These are phyloP conservation scores for Xanthorhoe designata DNA, from an alignment of 2,888 invertebrate genomes.

Conservation along the genomic window DNA sequence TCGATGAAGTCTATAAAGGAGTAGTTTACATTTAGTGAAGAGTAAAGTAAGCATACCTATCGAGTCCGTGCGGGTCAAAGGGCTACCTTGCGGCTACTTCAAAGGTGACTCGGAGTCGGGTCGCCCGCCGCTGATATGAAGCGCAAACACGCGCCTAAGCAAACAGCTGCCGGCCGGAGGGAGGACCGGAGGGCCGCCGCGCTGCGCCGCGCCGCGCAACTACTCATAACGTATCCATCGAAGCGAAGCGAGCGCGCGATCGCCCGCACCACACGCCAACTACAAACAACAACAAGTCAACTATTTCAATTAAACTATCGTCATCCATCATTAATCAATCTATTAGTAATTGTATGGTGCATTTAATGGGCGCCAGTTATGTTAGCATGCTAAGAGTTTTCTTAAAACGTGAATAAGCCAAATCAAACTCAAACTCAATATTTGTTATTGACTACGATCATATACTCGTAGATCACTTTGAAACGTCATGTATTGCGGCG, in stretches of 20 bases:
- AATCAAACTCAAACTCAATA: no score
- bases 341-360: neutral
- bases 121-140: slow-evolving; percentile 9
- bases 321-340: slow-evolving; percentile 1
- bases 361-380: no score
- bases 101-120: slow-evolving; percentile 14
- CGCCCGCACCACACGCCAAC: neutral
- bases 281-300: neutral
- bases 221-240: no score
- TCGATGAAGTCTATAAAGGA: slow-evolving; percentile 6
- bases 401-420: no score
- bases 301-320: neutral
- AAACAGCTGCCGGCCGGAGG: slow-evolving; percentile 16
- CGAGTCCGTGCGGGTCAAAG: slow-evolving; percentile 13
- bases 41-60: slow-evolving; percentile 11
- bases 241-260: no score
- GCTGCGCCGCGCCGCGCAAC: neutral
- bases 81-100: slow-evolving; percentile 18
- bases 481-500: no score
- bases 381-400: no score
- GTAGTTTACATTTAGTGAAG: slow-evolving; percentile 15
- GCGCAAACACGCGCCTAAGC: slow-evolving; percentile 19
- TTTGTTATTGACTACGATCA: no score
- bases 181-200: neutral
- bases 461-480: no score